Base-by-base conservation (phyloP, 2,113 vertebrate genomes). In the Campylorhamphus procurvoides region DNA sequence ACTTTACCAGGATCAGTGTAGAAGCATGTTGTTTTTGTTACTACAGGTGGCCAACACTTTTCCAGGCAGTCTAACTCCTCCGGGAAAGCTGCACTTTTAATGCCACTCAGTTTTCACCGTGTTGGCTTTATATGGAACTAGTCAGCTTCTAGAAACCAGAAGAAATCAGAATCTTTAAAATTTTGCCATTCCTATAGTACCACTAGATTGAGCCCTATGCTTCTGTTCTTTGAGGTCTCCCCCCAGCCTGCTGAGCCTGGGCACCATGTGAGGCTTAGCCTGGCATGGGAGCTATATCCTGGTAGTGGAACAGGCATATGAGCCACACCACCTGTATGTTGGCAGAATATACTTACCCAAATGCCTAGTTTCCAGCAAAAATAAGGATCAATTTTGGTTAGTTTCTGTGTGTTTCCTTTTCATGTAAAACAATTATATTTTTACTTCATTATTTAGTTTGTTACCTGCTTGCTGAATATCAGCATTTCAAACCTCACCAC, bases 1-100 rank as follows among this genome's bases (percentile, higher is more conserved):
- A 6, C 27, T 14, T 14, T 40, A 33, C 29, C 42, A 59, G 39
- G 11, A 23, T 0, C 2, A 18, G 37, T 1, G 4, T 15, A 49
- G 40, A 39, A 64, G 25, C 3, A 0, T 14, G 10, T 6, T 69
- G 35, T 1, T 68, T 90, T 56, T 76, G n/a, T 71, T 83, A 8
- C 37, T 62, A 13, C 18, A 66, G 50, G 50, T 24, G 42, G 42
- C 27, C 46, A 85, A 22, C 12, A 12, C 10, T 62, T 77, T 83
- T 76, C 87, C 71, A 79, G 25, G 69, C 77, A 72, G 18, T 10
- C n/a, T 50, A 33, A 53, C 35, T 49, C 40, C 76, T 60, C 20
- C 0, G 0, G 44, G 77, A 27, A 75, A 93, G 37, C 3, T 60
- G 18, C 24, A 8, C 72, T 84, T 90, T 89, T 39, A 84, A 53